Evolutionary conservation across 2,797 vertebrate species (phyloP), one percentile per base, ranked within the genome.

Genomic region (Spinus pinus): DNA sequence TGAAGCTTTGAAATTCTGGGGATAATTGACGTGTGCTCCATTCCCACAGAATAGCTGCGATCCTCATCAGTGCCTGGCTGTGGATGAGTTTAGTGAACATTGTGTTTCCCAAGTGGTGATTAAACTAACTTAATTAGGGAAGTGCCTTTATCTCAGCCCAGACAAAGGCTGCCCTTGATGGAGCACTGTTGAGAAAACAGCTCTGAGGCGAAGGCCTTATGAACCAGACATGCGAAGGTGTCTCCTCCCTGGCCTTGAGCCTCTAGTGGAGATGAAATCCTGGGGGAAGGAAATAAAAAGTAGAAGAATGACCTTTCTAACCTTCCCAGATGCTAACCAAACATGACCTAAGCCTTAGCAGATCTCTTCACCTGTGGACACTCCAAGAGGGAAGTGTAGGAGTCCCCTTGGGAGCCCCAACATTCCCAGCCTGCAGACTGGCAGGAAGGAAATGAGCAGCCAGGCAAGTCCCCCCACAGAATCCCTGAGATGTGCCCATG

Each of bases 101-200:
- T 95, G 90, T 88, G 66, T 73, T 94, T 92, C 93, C 94, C 41
- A 14, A 93, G 83, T 79, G 86, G 93, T 90, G 86, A 93, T 86
- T 90, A 78, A 96, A 62, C 90, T 95, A 88, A 90, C 94, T 95
- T 95, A 95, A 96, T 95, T 93, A 94, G 90, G 53, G 74, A 93
- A 92, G 92, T 94, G 83, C 92, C 94, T 95, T 96, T 95, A 95
- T 95, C 88, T 89, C 83, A 71, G 49, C 56, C 60, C 19, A 17
- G 90, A 95, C 93, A 95, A 95, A 95, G 67, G 64, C 91, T 81
- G 75, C 73, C 57, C 93, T 95, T 93, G 58, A 65, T 3, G 4
- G 58, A 86, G 65, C 62, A 33, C 85, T 65, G 56, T 73, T 90
- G 92, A 79, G 92, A 88, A 90, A 95, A 85, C 56, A 53, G 77